Base-by-base conservation (phyloP, 2,113 vertebrate genomes). In the Cygnus buccinator region DNA sequence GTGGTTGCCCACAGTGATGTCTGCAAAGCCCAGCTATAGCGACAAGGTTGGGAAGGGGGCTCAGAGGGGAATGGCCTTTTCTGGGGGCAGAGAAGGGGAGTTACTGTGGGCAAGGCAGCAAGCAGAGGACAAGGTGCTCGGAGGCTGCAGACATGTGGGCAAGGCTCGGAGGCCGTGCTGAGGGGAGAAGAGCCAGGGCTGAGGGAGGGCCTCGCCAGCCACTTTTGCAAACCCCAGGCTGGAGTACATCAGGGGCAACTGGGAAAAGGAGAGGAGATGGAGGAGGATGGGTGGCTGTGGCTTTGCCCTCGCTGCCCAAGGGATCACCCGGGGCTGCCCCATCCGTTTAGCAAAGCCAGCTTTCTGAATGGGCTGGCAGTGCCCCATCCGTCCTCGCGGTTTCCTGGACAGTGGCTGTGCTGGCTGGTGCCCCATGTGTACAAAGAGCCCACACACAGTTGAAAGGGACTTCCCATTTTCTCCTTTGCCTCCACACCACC, bases 281-380 rank as follows among this genome's bases (percentile, higher is more conserved):
- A 63, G 33, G 39, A 23, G 46, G n/a, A 2, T 25, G 80, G 14
- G 4, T 9, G 84, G 67, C 48, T 88, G 44, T 52, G 52, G 37
- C 29, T 92, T 33, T 68, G 59, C 8, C 67, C 48, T 87, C 1
- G 0, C 65, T 5, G 50, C 55, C 3, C 0, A 0, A 17, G 33
- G 54, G 58, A 28, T 55, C n/a, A 6, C 6, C 48, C 62, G 0
- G 0, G 43, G 82, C 62, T 90, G 71, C 37, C 59, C 73, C 59
- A 18, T 70, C 89, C 10, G 1, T 29, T 5, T 0, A 0, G 52
- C 7, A 63, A 15, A 18, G 18, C 29, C 57, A 26, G 46, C 44
- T 61, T 44, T 61, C 33, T 2, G 37, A 16, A 37, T 31, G 25
- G 48, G 21, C 46, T 52, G 57, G 84, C 84, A 66, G 39, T 1